Base-by-base conservation (phyloP, 2,113 vertebrate genomes). In the Noturus placidus region DNA sequence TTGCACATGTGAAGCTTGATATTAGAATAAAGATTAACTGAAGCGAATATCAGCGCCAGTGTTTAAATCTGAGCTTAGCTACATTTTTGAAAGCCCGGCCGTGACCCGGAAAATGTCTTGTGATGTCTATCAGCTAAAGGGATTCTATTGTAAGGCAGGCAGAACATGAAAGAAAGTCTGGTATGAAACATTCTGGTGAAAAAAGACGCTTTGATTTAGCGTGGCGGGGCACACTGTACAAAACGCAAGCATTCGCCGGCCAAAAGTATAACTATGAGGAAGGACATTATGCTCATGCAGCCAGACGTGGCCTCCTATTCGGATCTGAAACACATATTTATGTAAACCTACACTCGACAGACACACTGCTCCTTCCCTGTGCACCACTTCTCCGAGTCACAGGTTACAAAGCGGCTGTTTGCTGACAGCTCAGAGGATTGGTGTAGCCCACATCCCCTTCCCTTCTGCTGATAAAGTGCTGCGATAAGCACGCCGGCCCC, bases 391-490 rank as follows among this genome's bases (percentile, higher is more conserved):
- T 91, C 91, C 89, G 79, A 91, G 93, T 94, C 88, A 91, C 74
- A 89, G 95, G 95, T 91, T 95, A 96, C 94, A 94, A 93, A 96
- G 94, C 96, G 96, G 94, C 96, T 97, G 97, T 94, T 93, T 92
- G 92, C 92, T 94, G 92, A 94, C 92, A 93, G 92, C 70, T 88
- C 93, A 91, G 92, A 91, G 93, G 92, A 94, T 94, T 93, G 96
- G 95, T 96, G 92, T 93, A 96, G 94, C 97, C 97, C 96, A 96
- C 96, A 97, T 98, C 96, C 96, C 95, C 94, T 96, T 94, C 93
- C 95, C 94, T 90, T 88, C 91, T 93, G 94, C 96, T 94, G 97
- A 99, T 98, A 98, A 97, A 98, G 98, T 97, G 97, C 97, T 97
- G 94, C 94, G 97, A 98, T 98, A 99, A 98, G 97, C 94, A 88